A percentile compares a stretch with the other conserved stretches of the same genome.
Evolutionary conservation across 2,113 vertebrate genomes (phyloP).

Genomic region (Sphyrna mokarran): DNA sequence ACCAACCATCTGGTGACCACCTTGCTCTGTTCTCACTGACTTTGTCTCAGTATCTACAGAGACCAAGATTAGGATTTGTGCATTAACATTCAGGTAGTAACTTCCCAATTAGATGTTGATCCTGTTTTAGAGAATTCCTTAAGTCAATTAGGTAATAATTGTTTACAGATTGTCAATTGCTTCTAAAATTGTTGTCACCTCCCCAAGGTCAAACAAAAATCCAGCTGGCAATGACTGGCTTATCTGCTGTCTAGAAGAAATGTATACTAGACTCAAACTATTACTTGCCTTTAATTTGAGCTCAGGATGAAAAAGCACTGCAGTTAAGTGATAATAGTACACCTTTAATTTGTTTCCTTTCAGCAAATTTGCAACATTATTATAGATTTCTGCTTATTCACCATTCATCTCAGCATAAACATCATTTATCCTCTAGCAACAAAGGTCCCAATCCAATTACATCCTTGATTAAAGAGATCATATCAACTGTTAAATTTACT

Average conservation of each 20-base stretch:
- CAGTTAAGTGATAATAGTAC: background rate
- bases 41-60: background rate
- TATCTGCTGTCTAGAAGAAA: background rate
- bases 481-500: conserved; percentile 2
- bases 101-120: background rate
- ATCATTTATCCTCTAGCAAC: background rate
- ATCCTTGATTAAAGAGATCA: background rate
- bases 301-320: background rate
- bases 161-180: background rate
- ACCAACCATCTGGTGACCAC: no score
- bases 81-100: background rate
- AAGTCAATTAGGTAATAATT: background rate
- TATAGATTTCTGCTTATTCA: background rate
- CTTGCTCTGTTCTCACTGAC: background rate
- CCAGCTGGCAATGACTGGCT: background rate
- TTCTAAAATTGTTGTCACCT: background rate
- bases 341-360: background rate
- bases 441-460: background rate
- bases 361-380: background rate
- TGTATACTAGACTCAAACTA: background rate
- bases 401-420: background rate
- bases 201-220: background rate
- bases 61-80: background rate
- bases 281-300: background rate
- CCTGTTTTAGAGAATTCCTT: background rate